phyloP scores from a whole-genome alignment of 2,113 vertebrate species.

The Murina feae region DNA sequence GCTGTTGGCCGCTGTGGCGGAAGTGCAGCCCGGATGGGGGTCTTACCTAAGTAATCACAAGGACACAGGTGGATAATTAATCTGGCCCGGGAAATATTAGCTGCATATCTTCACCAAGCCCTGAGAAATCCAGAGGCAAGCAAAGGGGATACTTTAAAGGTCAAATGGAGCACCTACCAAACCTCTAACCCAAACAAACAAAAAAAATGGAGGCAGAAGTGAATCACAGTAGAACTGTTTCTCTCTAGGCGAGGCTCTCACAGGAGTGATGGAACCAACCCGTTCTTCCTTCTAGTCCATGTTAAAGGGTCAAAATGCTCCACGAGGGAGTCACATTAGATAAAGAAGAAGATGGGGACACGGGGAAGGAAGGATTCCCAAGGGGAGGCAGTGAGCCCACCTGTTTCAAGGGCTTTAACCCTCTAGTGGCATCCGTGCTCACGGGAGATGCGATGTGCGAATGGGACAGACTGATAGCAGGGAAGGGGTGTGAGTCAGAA shows the following conservation, averaged over 20 bases:
- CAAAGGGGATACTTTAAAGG: not conserved
- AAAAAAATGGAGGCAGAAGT: not conserved
- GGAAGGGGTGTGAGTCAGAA: not conserved
- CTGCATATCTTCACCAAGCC: not conserved
- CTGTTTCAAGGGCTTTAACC: not conserved
- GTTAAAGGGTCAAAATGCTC: not conserved
- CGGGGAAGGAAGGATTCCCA: not conserved
- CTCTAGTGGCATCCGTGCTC: not conserved
- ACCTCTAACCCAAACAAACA: not conserved
- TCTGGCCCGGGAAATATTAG: not conserved
- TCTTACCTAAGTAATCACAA: not conserved
- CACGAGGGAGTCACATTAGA: not conserved
- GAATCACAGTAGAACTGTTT: not conserved
- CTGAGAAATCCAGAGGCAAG: not conserved
- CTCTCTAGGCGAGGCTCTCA: not conserved
- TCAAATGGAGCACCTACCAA: not conserved
- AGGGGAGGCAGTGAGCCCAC: not conserved
- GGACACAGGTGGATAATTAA: not conserved
- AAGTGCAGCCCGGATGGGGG: not conserved
- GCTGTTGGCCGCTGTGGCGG: not conserved
- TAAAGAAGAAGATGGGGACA: not conserved
- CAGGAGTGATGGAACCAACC: not conserved
- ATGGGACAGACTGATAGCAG: not conserved
- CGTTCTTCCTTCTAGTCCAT: not conserved
- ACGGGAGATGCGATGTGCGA: rapidly evolving